A percentile compares a stretch with the other conserved stretches of the same genome.
Conservation (phyloP, 1,140 invertebrate species). For the Daktulosphaira vitifoliae region DNA sequence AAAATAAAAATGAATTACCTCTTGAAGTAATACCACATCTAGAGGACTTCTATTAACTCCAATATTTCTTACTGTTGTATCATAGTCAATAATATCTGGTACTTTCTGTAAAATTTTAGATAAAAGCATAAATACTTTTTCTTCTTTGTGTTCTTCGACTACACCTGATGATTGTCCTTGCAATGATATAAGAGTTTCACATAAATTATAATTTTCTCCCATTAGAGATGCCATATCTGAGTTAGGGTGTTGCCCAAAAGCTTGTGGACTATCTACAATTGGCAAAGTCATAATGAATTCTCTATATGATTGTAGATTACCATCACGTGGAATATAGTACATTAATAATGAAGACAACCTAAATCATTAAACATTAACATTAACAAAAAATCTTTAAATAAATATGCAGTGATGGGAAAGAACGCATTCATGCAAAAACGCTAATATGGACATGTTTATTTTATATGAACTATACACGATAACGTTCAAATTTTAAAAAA, state of each 20-base stretch:
- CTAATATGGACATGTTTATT: too few relatives aligned
- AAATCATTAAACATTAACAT: background rate
- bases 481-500: too few relatives aligned
- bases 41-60: constrained; percentile 61
- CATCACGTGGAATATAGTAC: constrained; percentile 74
- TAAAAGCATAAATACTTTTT: constrained; percentile 61
- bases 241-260: constrained; percentile 82
- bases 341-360: constrained; percentile 46
- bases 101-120: constrained; percentile 62
- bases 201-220: constrained; percentile 63
- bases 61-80: constrained; percentile 60
- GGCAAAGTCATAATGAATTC: constrained; percentile 58
- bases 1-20: too few relatives aligned
- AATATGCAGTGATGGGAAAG: too few relatives aligned
- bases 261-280: constrained; percentile 66
- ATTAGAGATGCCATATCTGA: constrained; percentile 83
- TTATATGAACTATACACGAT: too few relatives aligned
- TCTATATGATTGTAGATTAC: constrained; percentile 65
- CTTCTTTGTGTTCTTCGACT: constrained; percentile 53
- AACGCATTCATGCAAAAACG: too few relatives aligned
- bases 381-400: too few relatives aligned
- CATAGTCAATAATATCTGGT: constrained; percentile 63
- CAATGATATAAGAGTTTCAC: constrained; percentile 70
- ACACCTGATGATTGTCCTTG: constrained; percentile 56
- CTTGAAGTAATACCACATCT: constrained; percentile 73